Percentiles rank a stretch among this genome's conserved stretches.
phyloP scores from a whole-genome alignment of 2,888 invertebrate genomes.

The Rhaphigaster nebulosa region DNA sequence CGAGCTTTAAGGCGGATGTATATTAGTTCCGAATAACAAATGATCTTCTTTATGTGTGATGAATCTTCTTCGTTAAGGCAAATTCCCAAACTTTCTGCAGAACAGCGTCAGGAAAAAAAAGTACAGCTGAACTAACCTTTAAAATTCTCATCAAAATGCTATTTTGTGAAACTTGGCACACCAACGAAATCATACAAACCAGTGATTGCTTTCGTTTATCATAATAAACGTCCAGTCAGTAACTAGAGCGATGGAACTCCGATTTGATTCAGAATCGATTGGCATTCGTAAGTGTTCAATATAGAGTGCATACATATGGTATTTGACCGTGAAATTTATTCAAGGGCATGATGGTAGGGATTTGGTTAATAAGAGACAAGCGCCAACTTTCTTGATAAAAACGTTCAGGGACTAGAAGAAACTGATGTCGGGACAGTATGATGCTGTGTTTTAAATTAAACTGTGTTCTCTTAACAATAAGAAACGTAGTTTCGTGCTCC shows the following conservation, averaged over 20 bases:
- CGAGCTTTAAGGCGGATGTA: not conserved
- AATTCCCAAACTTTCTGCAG: not conserved
- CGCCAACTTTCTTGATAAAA: too few species aligned
- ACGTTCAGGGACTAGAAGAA: too few species aligned
- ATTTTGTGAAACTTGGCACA: not conserved
- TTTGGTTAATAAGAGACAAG: too few species aligned
- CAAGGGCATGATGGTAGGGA: not conserved
- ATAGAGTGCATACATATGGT: not conserved
- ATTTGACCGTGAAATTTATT: not conserved
- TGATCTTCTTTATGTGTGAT: not conserved
- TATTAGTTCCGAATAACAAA: not conserved
- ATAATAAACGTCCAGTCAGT: not conserved
- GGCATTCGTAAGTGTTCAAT: not conserved
- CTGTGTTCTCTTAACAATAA: too few species aligned
- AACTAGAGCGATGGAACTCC: not conserved
- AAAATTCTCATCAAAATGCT: not conserved
- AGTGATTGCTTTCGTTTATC: not conserved
- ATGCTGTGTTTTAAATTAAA: too few species aligned
- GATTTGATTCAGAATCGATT: not conserved
- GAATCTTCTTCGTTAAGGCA: not conserved
- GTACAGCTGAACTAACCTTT: conserved; percentile 27
- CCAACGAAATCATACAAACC: not conserved
- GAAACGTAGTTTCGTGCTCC: too few species aligned
- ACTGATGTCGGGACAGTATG: too few species aligned
- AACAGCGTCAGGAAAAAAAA: not conserved